These are phyloP conservation scores for Tiphia femorata DNA, from an alignment of 2,888 invertebrate species.

Conservation along the genomic window DNA sequence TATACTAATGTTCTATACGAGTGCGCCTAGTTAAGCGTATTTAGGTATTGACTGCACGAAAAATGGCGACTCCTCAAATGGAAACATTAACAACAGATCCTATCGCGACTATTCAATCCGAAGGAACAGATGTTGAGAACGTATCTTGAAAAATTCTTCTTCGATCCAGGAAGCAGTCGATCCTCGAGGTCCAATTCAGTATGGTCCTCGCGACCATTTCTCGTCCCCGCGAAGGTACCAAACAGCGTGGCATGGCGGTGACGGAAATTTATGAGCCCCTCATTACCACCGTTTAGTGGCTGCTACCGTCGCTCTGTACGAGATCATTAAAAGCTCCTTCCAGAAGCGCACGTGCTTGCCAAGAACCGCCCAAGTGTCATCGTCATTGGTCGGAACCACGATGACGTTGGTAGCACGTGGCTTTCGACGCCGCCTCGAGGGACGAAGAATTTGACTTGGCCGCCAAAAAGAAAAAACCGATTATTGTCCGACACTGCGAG, in stretches of 20 bases:
- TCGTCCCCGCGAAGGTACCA: slow-evolving; percentile 49
- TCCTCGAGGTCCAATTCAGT: too few species aligned
- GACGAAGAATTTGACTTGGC: slow-evolving; percentile 53
- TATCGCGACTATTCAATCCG: too few species aligned
- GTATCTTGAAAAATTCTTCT: too few species aligned
- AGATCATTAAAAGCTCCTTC: slow-evolving; percentile 57
- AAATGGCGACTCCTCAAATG: too few species aligned
- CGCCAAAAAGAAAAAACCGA: slow-evolving; percentile 45
- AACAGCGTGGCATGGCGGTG: slow-evolving; percentile 46
- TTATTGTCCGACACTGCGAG: slow-evolving; percentile 44
- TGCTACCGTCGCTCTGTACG: slow-evolving; percentile 50
- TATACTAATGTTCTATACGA: too few species aligned
- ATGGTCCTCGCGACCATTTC: slow-evolving; percentile 16
- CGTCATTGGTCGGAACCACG: slow-evolving; percentile 53
- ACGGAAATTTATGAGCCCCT: slow-evolving; percentile 60
- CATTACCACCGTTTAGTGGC: slow-evolving; percentile 59
- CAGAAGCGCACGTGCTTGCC: slow-evolving; percentile 57
- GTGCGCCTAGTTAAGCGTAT: too few species aligned
- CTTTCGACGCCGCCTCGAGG: slow-evolving; percentile 56
- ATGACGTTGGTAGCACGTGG: slow-evolving; percentile 61
- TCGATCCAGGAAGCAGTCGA: too few species aligned
- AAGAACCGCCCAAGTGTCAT: slow-evolving; percentile 60
- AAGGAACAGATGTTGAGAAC: too few species aligned
- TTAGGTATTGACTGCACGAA: too few species aligned
- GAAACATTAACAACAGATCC: too few species aligned